Evolutionary conservation across 2,888 invertebrate genomes (phyloP), one percentile per base, ranked within the genome.

Genomic region (Apodemia hepburni): DNA sequence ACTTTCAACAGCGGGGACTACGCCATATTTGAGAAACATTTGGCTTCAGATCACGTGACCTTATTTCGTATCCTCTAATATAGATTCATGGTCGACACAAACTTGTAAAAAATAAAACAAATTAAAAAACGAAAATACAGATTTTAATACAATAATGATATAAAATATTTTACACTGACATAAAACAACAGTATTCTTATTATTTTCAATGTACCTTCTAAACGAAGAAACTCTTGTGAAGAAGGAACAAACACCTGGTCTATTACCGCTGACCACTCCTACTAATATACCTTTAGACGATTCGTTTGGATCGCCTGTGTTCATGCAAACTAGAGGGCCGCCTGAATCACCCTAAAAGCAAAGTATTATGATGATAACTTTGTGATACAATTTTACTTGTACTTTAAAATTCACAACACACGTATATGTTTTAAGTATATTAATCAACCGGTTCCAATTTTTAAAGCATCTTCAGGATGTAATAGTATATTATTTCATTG

Each of bases 311-410:
- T 83, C 81, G 0, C 71, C 69, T 1, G 82, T 80, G 0, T 66
- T 54, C 7, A 42, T 5, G 64, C 86, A 86, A 0, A 86, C 80
- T 8, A 87, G 67, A 1, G 85, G 85, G 0, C 86, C 86, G 2
- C 87, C 87, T 0, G 87, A 86, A 67, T 87, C 86, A 29, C 84
- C 85, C 86, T 86, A 67, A 1, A 70, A 75, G 33, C 17, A 4
- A 33, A 60, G 17, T 18, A 29, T 57, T 17, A 2, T n/a, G 42
- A 6, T n/a, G n/a, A 15, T 15, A 42, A 15, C 15, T 15, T 9
- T 42, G 22, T 22, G 2, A n/a, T n/a, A n/a, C n/a, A n/a, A n/a
- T n/a, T n/a, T n/a, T n/a, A n/a, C n/a, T n/a, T n/a, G n/a, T n/a
- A n/a, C n/a, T n/a, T n/a, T n/a, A n/a, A n/a, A n/a, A n/a, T n/a